Base-by-base conservation (phyloP, 2,888 invertebrate genomes). In the Thumatha senex region DNA sequence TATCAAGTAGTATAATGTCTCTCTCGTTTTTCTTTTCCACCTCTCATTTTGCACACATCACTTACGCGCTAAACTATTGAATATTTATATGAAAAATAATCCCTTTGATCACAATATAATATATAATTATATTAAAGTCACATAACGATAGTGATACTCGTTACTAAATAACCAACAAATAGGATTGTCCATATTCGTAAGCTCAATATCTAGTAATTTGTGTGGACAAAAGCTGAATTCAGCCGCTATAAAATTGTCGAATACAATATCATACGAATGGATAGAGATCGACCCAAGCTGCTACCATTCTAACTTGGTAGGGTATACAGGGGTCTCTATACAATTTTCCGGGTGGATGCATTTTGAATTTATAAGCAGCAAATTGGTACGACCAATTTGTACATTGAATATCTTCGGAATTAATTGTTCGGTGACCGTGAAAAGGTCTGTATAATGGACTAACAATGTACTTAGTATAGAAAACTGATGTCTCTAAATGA, bases 331-430 rank as follows among this genome's bases (percentile, higher is more conserved):
- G 84, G 84, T 79, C 82, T 80, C 87, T 77, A 88, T 86, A 89
- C 89, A 89, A 89, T 90, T 90, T 89, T 86, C 80, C 82, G 86
- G 79, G 74, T 73, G 86, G 82, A 86, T 89, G 87, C 87, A 88
- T 86, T 89, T 89, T 86, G 89, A 89, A 90, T 90, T 90, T 89
- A 89, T 90, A 89, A 90, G 89, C 80, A 88, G 84, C 82, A 87
- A 90, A 89, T 89, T 88, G 90, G 81, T 82, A 78, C 80, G 80
- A 80, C 80, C 84, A 85, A 86, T 88, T 86, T 86, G 82, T 86
- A 83, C 79, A 82, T 82, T 80, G 85, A 85, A 89, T 88, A 86
- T 89, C 87, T 87, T 82, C 18, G 74, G 78, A 82, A 84, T 83
- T 89, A 89, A 89, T 88, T 89, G 87, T 76, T 67, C 68, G 73